A percentile compares a stretch with the other conserved stretches of the same genome.
Conservation (phyloP, 2,113 vertebrate genomes). For the Albula goreensis region DNA sequence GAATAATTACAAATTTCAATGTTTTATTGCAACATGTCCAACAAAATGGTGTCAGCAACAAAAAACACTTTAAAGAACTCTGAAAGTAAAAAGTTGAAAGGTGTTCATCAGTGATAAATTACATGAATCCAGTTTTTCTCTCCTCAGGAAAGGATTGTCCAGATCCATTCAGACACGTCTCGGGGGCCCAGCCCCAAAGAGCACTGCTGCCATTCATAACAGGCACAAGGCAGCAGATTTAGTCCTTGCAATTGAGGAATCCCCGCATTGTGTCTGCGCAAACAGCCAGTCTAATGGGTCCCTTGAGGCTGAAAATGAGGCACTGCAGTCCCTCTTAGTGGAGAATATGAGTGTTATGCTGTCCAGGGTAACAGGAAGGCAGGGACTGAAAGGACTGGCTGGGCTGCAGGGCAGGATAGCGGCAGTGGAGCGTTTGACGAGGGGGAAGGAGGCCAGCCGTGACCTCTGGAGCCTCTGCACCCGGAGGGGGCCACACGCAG, state of each 20-base stretch:
- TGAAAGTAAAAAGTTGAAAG: neutral
- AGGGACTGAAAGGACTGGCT: conserved; percentile 19
- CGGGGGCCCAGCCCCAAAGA: conserved; percentile 27
- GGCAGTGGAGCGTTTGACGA: neutral
- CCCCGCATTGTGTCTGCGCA: conserved; percentile 9
- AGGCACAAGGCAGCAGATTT: neutral
- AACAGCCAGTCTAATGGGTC: conserved; percentile 50
- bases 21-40: neutral
- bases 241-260: neutral
- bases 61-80: neutral
- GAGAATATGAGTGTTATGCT: conserved; percentile 44
- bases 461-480: conserved; percentile 39
- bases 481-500: conserved; percentile 52
- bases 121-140: neutral
- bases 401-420: neutral
- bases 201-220: conserved; percentile 30
- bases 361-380: conserved; percentile 40
- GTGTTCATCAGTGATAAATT: neutral
- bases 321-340: conserved; percentile 6
- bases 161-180: neutral
- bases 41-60: neutral
- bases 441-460: neutral
- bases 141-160: neutral
- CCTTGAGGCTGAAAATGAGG: neutral
- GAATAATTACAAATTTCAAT: neutral